These are phyloP conservation scores for Myiopsitta monachus DNA, from an alignment of 2,113 vertebrate species.

Conservation along the genomic window DNA sequence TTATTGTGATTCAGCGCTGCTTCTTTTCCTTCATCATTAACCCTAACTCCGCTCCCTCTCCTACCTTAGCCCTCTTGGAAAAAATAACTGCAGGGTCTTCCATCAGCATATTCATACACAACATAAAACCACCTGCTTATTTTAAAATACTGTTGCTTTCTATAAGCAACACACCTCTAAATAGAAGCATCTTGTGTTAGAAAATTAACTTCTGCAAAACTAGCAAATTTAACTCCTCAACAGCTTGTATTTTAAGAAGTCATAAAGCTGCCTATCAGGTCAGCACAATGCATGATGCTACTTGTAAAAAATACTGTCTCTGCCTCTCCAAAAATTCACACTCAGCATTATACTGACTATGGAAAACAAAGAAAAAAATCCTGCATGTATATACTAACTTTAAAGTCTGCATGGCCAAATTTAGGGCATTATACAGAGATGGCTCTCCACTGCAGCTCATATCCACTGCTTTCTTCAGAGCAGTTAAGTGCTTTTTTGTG, in stretches of 20 bases:
- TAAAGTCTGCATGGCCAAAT: constrained; percentile 88
- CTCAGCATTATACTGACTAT: not conserved
- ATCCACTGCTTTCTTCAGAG: constrained; percentile 90
- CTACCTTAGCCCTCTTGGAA: not conserved
- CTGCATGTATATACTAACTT: constrained; percentile 78
- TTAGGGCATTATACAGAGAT: constrained; percentile 94
- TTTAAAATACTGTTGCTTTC: not conserved
- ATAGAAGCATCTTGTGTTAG: not conserved
- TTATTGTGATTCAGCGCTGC: not conserved
- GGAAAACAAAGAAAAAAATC: not conserved
- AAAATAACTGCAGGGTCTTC: not conserved
- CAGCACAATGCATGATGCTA: not conserved
- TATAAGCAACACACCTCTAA: not conserved
- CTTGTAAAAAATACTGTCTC: not conserved
- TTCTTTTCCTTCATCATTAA: not conserved
- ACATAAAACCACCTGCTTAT: not conserved
- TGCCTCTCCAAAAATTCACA: not conserved
- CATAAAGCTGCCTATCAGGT: not conserved
- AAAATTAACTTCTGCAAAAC: not conserved
- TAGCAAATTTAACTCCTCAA: not conserved
- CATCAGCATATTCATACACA: not conserved
- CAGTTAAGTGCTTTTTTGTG: constrained; percentile 85
- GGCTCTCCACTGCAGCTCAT: constrained; percentile 90
- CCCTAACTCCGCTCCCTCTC: not conserved
- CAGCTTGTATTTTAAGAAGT: not conserved